Conservation (phyloP, 2,888 invertebrate genomes). For the Orchesellides sinensis region DNA sequence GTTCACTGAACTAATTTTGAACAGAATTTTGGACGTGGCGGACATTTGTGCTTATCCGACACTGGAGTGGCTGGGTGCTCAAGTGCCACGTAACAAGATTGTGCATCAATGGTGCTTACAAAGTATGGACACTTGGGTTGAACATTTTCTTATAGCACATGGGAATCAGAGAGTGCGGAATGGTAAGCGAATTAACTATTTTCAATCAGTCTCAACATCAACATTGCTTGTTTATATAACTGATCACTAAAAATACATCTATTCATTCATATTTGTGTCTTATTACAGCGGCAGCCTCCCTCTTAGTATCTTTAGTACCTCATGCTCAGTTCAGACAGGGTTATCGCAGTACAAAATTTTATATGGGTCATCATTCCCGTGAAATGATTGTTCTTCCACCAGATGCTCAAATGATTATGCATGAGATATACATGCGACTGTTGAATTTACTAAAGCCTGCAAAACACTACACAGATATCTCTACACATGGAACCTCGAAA, state of each 20-base stretch:
- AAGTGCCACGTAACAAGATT: slow-evolving; percentile 90
- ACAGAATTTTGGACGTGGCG: slow-evolving; percentile 89
- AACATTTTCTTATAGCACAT: slow-evolving; percentile 91
- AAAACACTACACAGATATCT: slow-evolving; percentile 90
- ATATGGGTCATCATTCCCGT: slow-evolving; percentile 63
- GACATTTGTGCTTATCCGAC: slow-evolving; percentile 95
- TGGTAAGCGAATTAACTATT: slow-evolving; percentile 78
- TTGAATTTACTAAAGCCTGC: slow-evolving; percentile 85
- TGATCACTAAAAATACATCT: no score
- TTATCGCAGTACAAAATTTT: slow-evolving; percentile 81
- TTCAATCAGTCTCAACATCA: neutral
- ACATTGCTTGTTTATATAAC: neutral
- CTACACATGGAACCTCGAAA: slow-evolving; percentile 92
- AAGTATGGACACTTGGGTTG: slow-evolving; percentile 94
- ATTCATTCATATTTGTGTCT: no score
- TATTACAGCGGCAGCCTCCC: slow-evolving; percentile 88
- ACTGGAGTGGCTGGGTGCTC: slow-evolving; percentile 92
- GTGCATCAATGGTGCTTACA: slow-evolving; percentile 95
- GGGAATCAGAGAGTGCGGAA: slow-evolving; percentile 91
- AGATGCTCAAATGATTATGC: slow-evolving; percentile 82
- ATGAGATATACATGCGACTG: slow-evolving; percentile 77
- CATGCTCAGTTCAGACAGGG: slow-evolving; percentile 93
- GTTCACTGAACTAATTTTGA: slow-evolving; percentile 92
- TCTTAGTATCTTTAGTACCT: slow-evolving; percentile 93
- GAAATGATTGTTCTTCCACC: slow-evolving; percentile 77